phyloP scores from a whole-genome alignment of 2,113 vertebrate genomes.

The Silurus meridionalis region DNA sequence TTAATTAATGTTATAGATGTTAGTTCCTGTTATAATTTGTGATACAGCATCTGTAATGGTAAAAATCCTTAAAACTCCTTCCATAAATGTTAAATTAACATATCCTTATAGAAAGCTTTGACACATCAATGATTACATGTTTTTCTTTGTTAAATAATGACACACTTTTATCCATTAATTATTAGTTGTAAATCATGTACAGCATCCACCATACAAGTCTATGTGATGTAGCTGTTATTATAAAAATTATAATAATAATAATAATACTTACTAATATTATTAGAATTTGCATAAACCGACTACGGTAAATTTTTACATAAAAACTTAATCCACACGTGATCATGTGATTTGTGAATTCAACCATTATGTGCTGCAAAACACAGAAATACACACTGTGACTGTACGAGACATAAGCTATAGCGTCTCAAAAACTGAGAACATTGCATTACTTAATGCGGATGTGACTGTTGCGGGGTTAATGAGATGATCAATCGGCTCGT shows the following conservation, averaged over 20 bases:
- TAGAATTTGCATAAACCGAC: background rate
- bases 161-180: background rate
- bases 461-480: constrained; percentile 38
- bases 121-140: background rate
- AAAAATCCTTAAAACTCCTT: background rate
- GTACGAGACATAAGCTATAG: background rate
- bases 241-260: background rate
- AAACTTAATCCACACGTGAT: background rate
- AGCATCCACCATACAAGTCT: background rate
- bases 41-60: background rate
- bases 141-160: background rate
- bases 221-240: background rate
- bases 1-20: background rate
- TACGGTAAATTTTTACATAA: background rate
- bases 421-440: background rate
- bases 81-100: background rate
- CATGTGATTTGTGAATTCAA: background rate
- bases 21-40: background rate
- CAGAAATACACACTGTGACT: background rate
- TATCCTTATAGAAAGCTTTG: no score
- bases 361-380: background rate
- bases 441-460: background rate
- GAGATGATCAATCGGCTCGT: constrained; percentile 45
- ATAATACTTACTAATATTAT: background rate
- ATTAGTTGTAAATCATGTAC: background rate